phyloP scores from a whole-genome alignment of 2,797 vertebrate species.

The Danionella dracula region DNA sequence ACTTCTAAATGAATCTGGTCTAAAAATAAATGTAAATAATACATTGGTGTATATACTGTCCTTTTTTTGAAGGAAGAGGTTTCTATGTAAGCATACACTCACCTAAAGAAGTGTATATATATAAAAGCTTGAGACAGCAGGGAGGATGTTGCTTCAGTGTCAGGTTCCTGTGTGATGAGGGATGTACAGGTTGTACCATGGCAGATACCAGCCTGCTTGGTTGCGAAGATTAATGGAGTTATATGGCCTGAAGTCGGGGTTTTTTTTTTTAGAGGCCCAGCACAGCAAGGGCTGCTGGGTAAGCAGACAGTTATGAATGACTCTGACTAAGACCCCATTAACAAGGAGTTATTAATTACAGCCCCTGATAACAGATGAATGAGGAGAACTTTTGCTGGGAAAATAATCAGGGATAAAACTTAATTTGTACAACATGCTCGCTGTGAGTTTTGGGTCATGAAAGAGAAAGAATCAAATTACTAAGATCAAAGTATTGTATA shows the following conservation, averaged over 20 bases:
- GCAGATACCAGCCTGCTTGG: constrained; percentile 12
- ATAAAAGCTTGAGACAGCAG: too few species aligned
- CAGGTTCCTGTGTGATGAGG: constrained; percentile 23
- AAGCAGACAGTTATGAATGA: constrained; percentile 44
- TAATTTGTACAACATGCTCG: not conserved
- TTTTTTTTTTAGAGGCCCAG: constrained; percentile 41
- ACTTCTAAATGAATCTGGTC: constrained; percentile 22
- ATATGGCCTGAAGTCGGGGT: constrained; percentile 29
- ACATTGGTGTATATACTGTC: constrained; percentile 21
- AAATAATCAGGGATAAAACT: constrained; percentile 20
- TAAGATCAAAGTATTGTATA: not conserved
- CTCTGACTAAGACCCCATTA: constrained; percentile 43
- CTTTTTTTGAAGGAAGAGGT: too few species aligned
- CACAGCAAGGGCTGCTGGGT: not conserved
- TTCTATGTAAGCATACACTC: too few species aligned
- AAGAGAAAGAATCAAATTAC: not conserved
- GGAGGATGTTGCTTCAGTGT: constrained; percentile 30
- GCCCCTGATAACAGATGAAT: constrained; percentile 43
- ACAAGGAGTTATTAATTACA: constrained; percentile 46
- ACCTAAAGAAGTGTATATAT: too few species aligned
- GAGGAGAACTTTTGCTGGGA: constrained; percentile 30
- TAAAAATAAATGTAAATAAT: constrained; percentile 12
- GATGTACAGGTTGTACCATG: not conserved
- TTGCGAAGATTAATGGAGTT: constrained; percentile 46
- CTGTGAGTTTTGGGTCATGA: not conserved